These are phyloP conservation scores for Chionis minor DNA, from an alignment of 2,113 vertebrate genomes.

Conservation along the genomic window DNA sequence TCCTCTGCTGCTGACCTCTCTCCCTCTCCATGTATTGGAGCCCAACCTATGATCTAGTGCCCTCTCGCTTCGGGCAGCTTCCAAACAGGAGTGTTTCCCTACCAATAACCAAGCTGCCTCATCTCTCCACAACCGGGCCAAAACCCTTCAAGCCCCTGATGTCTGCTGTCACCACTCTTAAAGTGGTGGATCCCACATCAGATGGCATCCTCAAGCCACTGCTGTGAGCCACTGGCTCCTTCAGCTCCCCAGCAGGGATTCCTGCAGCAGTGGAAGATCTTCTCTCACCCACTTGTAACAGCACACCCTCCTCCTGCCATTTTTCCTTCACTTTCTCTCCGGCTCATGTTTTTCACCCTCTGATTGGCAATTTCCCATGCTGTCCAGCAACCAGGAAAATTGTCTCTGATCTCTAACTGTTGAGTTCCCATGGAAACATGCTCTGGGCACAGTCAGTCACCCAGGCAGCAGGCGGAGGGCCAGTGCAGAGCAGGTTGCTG, in stretches of 20 bases:
- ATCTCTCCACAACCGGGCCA: not conserved
- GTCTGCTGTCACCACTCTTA: not conserved
- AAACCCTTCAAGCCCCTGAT: not conserved
- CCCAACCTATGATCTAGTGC: too few relatives aligned
- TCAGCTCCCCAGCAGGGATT: not conserved
- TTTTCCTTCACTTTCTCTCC: not conserved
- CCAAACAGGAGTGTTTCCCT: not conserved
- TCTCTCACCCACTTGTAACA: not conserved
- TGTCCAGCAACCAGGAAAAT: slow-evolving; percentile 46
- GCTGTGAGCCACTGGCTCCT: not conserved
- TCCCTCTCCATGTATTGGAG: too few relatives aligned
- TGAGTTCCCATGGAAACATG: slow-evolving; percentile 85
- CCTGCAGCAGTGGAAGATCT: not conserved
- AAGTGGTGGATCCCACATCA: accelerated
- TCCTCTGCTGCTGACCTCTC: too few relatives aligned
- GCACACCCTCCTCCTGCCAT: not conserved
- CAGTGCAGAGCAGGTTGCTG: not conserved
- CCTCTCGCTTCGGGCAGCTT: not conserved
- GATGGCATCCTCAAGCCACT: not conserved
- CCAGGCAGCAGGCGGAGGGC: slow-evolving; percentile 26
- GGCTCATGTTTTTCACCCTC: slow-evolving; percentile 48
- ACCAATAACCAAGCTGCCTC: not conserved
- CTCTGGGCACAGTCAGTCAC: slow-evolving; percentile 78
- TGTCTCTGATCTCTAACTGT: slow-evolving; percentile 10
- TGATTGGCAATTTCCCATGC: slow-evolving; percentile 45